phyloP scores from a whole-genome alignment of 2,113 vertebrate genomes.

The Xenopus tropicalis region DNA sequence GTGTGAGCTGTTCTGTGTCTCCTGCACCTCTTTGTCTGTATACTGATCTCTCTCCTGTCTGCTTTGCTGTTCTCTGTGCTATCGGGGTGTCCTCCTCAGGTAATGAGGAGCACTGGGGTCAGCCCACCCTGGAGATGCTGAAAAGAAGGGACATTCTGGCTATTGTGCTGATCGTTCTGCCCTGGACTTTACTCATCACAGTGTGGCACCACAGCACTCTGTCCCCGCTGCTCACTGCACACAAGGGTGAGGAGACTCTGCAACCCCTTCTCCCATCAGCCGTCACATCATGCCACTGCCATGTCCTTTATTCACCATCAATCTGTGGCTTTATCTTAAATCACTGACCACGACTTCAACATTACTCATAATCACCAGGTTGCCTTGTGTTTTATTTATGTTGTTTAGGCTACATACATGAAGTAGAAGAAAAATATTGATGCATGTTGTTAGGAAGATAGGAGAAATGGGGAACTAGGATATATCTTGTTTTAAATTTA shows the following conservation, averaged over 20 bases:
- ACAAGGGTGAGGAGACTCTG: constrained; percentile 82
- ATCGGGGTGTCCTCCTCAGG: constrained; percentile 74
- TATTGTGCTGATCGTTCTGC: constrained; percentile 96
- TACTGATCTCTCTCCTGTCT: constrained; percentile 70
- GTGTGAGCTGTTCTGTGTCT: constrained; percentile 44
- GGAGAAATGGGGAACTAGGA: no score
- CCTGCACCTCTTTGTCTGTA: constrained; percentile 53
- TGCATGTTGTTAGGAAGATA: no score
- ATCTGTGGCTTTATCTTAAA: not conserved
- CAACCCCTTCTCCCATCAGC: constrained; percentile 15
- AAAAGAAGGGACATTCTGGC: constrained; percentile 99
- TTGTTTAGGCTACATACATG: no score
- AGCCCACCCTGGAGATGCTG: constrained; percentile 98
- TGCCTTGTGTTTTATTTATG: not conserved
- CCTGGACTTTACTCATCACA: constrained; percentile 98
- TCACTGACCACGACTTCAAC: not conserved
- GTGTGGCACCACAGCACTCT: constrained; percentile 98
- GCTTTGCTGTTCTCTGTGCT: constrained; percentile 58
- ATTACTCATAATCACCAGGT: not conserved
- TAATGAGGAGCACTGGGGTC: constrained; percentile 94
- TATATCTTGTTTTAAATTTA: no score
- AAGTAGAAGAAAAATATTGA: no score
- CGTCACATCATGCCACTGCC: not conserved
- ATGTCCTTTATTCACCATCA: not conserved
- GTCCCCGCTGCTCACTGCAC: constrained; percentile 87